phyloP scores from a whole-genome alignment of 30 jellyfish, hydroid and myxozoan species.

The Sanderia malayensis region DNA sequence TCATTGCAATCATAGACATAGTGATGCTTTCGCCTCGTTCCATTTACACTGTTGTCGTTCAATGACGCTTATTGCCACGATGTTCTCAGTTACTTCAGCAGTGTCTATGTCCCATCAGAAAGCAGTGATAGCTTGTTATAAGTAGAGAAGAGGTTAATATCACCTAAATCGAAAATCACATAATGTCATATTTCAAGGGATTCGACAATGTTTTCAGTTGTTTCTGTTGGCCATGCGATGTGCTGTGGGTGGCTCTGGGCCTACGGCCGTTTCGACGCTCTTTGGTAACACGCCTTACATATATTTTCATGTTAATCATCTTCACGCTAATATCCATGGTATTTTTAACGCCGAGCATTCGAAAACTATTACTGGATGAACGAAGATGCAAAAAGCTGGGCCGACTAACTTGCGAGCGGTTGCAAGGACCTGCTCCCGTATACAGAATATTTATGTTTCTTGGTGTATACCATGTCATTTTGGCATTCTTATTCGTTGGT shows the following conservation, averaged over 20 bases:
- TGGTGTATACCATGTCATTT: slow-evolving; percentile 36
- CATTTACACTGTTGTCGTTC: neutral
- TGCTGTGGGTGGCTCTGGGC: slow-evolving; percentile 56
- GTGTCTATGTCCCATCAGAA: neutral
- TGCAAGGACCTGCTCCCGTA: slow-evolving; percentile 97
- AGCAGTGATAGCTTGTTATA: neutral
- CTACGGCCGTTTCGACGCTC: slow-evolving; percentile 60
- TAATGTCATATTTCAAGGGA: slow-evolving; percentile 7
- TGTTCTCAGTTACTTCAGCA: neutral
- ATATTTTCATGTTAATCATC: slow-evolving; percentile 16
- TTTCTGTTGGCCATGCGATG: slow-evolving; percentile 60
- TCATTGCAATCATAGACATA: neutral
- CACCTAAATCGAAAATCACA: too few relatives aligned
- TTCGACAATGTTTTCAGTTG: slow-evolving; percentile 13
- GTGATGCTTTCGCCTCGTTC: neutral
- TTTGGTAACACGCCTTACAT: slow-evolving; percentile 47
- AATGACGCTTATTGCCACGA: neutral
- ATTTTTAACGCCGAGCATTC: slow-evolving; percentile 55
- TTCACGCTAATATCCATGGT: slow-evolving; percentile 38
- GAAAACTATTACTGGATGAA: slow-evolving; percentile 29
- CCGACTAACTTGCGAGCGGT: slow-evolving; percentile 52
- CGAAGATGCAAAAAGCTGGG: slow-evolving; percentile 64
- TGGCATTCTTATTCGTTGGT: slow-evolving; percentile 54
- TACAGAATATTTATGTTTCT: slow-evolving; percentile 67
- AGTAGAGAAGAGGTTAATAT: neutral